Conservation (phyloP, 2,888 invertebrate species). For the Pheosia gnoma region DNA sequence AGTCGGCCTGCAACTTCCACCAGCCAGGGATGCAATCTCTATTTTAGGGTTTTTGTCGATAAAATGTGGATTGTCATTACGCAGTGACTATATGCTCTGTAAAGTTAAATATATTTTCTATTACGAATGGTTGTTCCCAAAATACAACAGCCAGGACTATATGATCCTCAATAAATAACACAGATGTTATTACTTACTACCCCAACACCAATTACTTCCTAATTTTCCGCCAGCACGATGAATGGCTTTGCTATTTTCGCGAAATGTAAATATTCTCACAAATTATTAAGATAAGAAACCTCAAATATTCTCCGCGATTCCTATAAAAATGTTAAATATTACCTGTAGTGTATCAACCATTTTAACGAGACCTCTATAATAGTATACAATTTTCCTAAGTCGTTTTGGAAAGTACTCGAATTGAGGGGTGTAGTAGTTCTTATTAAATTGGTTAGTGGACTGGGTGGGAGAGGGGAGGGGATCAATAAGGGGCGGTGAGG, state of each 20-base stretch:
- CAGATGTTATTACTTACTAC: too few relatives aligned
- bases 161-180: too few relatives aligned
- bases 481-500: constrained; percentile 52
- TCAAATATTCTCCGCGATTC: constrained; percentile 20
- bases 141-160: too few relatives aligned
- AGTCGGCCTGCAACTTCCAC: too few relatives aligned
- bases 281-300: constrained; percentile 30
- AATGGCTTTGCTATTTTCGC: constrained; percentile 15
- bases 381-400: constrained; percentile 24
- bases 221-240: constrained; percentile 7
- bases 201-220: constrained; percentile 9
- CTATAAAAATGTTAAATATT: constrained; percentile 45
- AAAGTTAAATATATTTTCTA: too few relatives aligned
- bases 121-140: too few relatives aligned
- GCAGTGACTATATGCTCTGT: too few relatives aligned
- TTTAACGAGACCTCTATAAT: constrained; percentile 25
- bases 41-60: too few relatives aligned
- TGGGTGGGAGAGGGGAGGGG: constrained; percentile 37
- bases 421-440: constrained; percentile 37
- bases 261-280: constrained; percentile 30
- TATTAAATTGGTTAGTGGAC: constrained; percentile 33
- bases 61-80: too few relatives aligned
- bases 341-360: constrained; percentile 30
- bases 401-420: constrained; percentile 14
- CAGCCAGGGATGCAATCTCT: too few relatives aligned